These are phyloP conservation scores for Vombatus ursinus DNA, from an alignment of 2,113 vertebrate species.

Conservation along the genomic window DNA sequence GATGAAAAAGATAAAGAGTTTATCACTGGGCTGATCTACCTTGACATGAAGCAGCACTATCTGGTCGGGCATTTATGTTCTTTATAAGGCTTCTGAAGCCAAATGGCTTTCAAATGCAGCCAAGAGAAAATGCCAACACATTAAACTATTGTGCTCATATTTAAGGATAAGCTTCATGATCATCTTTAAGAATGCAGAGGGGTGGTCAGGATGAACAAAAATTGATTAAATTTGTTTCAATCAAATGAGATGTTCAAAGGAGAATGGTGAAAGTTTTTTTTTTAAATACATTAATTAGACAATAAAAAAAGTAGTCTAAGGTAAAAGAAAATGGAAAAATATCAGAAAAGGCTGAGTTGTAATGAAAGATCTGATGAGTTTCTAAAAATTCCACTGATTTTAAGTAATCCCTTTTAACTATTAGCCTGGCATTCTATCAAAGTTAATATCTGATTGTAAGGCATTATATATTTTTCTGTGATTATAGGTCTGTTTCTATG, in stretches of 20 bases:
- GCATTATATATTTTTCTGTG: slow-evolving; percentile 32
- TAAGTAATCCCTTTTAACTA: neutral
- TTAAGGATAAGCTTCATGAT: neutral
- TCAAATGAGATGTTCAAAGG: neutral
- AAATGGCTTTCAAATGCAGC: neutral
- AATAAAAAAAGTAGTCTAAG: neutral
- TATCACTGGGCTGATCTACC: slow-evolving; percentile 9
- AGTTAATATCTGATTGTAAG: neutral
- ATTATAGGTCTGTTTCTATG: neutral
- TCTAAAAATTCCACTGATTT: neutral
- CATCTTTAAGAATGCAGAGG: neutral
- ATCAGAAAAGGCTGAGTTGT: neutral
- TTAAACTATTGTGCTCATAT: neutral
- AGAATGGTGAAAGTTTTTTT: neutral
- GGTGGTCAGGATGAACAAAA: neutral
- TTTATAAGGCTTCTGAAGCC: neutral
- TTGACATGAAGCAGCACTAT: neutral
- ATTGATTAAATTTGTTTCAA: neutral
- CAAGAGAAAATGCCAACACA: slow-evolving; percentile 35
- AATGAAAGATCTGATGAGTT: neutral
- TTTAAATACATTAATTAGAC: neutral
- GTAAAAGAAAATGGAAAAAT: slow-evolving; percentile 3
- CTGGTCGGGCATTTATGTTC: neutral
- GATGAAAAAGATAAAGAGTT: neutral
- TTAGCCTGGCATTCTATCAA: neutral